phyloP scores from a whole-genome alignment of 64 coral and sea anemone genomes.

The Stichodactyla mertensii region DNA sequence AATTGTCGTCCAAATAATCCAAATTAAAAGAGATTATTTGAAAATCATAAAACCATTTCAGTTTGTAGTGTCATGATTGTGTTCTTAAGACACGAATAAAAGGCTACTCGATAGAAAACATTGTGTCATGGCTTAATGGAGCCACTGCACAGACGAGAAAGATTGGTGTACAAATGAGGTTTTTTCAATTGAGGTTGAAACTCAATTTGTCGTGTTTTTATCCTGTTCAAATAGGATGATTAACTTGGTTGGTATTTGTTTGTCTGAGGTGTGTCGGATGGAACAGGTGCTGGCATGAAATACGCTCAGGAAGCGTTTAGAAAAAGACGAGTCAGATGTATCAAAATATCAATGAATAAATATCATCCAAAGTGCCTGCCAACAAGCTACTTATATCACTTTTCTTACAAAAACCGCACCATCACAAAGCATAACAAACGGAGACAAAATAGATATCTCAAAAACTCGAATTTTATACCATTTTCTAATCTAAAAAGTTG shows the following conservation, averaged over 20 bases:
- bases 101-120: neutral
- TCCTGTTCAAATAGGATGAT: constrained; percentile 1
- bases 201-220: neutral
- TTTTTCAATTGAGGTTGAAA: neutral
- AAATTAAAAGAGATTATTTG: neutral
- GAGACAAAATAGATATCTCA: neutral
- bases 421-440: neutral
- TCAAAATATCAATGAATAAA: neutral
- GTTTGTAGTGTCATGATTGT: neutral
- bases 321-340: neutral
- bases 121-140: neutral
- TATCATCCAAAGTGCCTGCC: neutral
- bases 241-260: neutral
- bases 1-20: neutral
- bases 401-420: neutral
- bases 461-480: neutral
- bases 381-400: constrained; percentile 1
- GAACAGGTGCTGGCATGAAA: neutral
- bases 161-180: neutral
- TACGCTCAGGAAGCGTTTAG: neutral
- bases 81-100: neutral
- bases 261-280: neutral
- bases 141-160: neutral
- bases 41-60: constrained; percentile 6
- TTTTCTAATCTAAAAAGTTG: neutral